Percentiles rank a stretch among this genome's conserved stretches.
Evolutionary conservation across 2,888 invertebrate genomes (phyloP).

Genomic region (Cremastobaeus sp.): DNA sequence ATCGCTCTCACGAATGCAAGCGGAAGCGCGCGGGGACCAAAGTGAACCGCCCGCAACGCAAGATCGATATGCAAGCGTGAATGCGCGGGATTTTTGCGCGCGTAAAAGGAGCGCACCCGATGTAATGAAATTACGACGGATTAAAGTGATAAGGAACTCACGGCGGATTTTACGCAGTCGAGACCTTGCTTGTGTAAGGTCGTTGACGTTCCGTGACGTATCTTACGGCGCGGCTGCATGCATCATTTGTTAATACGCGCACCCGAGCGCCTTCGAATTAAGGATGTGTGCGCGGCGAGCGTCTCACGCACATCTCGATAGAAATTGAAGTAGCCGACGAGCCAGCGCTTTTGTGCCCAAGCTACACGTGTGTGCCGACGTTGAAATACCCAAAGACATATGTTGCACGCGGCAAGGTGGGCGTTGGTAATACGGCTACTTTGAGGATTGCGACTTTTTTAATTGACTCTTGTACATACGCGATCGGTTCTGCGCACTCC

Average conservation of each 20-base stretch:
- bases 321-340: constrained; percentile 54
- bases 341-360: constrained; percentile 44
- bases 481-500: constrained; percentile 40
- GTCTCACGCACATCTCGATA: constrained; percentile 53
- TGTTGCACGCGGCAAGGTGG: constrained; percentile 43
- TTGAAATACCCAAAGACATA: constrained; percentile 48
- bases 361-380: constrained; percentile 47
- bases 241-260: constrained; percentile 49
- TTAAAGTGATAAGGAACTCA: constrained; percentile 48
- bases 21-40: constrained; percentile 42
- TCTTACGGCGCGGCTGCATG: constrained; percentile 43
- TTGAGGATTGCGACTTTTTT: constrained; percentile 45
- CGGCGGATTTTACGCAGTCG: constrained; percentile 6
- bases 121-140: constrained; percentile 51
- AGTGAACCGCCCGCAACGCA: constrained; percentile 29
- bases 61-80: constrained; percentile 34
- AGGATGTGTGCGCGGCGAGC: constrained; percentile 38
- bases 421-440: constrained; percentile 53
- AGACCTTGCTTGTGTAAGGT: constrained; percentile 40
- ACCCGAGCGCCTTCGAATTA: constrained; percentile 24
- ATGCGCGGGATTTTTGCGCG: constrained; percentile 14
- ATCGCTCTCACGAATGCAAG: constrained; percentile 41
- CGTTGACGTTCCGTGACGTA: constrained; percentile 53
- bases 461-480: constrained; percentile 44
- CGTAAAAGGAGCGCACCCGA: constrained; percentile 27